Base-by-base conservation (phyloP, 2,888 invertebrate species). In the Dichetophora obliterata region DNA sequence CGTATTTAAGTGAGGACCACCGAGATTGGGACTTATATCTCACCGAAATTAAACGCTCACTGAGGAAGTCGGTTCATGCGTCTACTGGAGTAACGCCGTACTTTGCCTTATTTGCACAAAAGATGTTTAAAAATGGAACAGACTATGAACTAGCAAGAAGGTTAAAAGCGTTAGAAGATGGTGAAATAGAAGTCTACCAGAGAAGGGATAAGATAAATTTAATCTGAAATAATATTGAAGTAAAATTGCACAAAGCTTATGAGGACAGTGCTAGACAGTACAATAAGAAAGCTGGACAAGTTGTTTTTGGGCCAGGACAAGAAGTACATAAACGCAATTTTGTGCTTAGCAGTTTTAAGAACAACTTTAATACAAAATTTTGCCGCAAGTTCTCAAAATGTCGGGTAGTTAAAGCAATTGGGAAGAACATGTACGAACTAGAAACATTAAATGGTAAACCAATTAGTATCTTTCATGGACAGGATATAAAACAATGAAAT, bases 21-120 rank as follows among this genome's bases (percentile, higher is more conserved):
- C n/a, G n/a, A n/a, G n/a, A n/a, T n/a, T n/a, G n/a, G n/a, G n/a
- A n/a, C n/a, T n/a, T n/a, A n/a, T n/a, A n/a, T n/a, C n/a, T n/a
- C n/a, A n/a, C n/a, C n/a, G n/a, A n/a, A n/a, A n/a, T n/a, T n/a
- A 52, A 76, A 0, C 50, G 63, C 31, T 75, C 75, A 2, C 19
- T 72, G 50, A 43, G 75, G 8, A 71, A 37, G 5, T 65, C 68
- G 4, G 54, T 63, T 16, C 75, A 73, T 61, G 63, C 69, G n/a
- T 52, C 63, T 14, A 78, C 68, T 0, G 61, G 75, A 22, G 68
- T 77, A 19, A 31, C 71, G 24, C 75, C 65, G 0, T 78, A 76
- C 14, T 71, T 71, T 8, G 43, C 34, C 0, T 34, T 76, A 0
- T 78, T 76, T 11, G 76, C 75, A 4, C 37, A 19, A 3, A 61